Evolutionary conservation across 2,888 invertebrate species (phyloP).

Genomic region (Hesperia comma): DNA sequence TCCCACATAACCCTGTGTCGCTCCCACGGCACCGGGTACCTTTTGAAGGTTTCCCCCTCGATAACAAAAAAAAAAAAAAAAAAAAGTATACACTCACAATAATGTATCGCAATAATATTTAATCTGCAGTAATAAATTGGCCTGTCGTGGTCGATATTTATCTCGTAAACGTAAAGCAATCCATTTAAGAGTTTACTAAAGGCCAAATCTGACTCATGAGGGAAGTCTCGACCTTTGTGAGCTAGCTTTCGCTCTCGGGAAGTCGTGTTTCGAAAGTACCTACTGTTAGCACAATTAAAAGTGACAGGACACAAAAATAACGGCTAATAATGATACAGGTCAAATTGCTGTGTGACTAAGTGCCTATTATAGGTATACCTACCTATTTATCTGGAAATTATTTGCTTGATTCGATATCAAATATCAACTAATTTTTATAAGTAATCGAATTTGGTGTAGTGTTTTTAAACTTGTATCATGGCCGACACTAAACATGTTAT

Average conservation of each 20-base stretch:
- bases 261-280: slow-evolving; percentile 11
- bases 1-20: too few relatives aligned
- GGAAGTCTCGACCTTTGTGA: slow-evolving; percentile 20
- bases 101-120: neutral
- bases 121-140: slow-evolving; percentile 15
- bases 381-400: too few relatives aligned
- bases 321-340: neutral
- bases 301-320: slow-evolving; percentile 2
- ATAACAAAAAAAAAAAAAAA: too few relatives aligned
- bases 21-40: too few relatives aligned
- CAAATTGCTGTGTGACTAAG: neutral
- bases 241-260: slow-evolving; percentile 10
- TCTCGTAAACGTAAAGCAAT: slow-evolving; percentile 7
- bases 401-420: too few relatives aligned
- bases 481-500: too few relatives aligned
- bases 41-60: too few relatives aligned
- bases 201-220: slow-evolving; percentile 31
- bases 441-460: too few relatives aligned
- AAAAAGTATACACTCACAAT: neutral
- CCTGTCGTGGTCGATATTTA: slow-evolving; percentile 16
- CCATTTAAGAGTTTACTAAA: slow-evolving; percentile 7
- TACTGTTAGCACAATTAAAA: slow-evolving; percentile 9
- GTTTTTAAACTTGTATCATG: too few relatives aligned
- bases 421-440: too few relatives aligned
- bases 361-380: too few relatives aligned